Percentiles rank a stretch among this genome's conserved stretches.
Evolutionary conservation across 2,113 vertebrate genomes (phyloP).

Genomic region (human (Homo sapiens)): GRCh38 chr14:24475001-24475500

Average conservation of each 20-base stretch:
- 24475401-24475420: neutral
- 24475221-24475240: neutral
- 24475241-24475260: neutral
- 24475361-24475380: neutral
- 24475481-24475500: neutral
- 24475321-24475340: neutral
- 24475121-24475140: neutral
- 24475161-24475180: neutral
- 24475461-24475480: neutral
- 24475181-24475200: neutral
- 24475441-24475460: neutral
- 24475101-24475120: neutral
- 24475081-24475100: neutral
- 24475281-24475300: neutral
- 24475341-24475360: neutral
- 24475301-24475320: neutral
- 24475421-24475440: neutral
- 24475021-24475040: neutral
- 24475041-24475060: neutral
- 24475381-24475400: neutral
- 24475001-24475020: neutral
- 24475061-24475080: neutral
- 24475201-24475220: neutral
- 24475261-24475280: neutral
- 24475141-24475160: neutral